Percentiles rank a stretch among this genome's conserved stretches.
phyloP scores from a whole-genome alignment of 2,797 vertebrate species.

The Pachyuromys duprasi region DNA sequence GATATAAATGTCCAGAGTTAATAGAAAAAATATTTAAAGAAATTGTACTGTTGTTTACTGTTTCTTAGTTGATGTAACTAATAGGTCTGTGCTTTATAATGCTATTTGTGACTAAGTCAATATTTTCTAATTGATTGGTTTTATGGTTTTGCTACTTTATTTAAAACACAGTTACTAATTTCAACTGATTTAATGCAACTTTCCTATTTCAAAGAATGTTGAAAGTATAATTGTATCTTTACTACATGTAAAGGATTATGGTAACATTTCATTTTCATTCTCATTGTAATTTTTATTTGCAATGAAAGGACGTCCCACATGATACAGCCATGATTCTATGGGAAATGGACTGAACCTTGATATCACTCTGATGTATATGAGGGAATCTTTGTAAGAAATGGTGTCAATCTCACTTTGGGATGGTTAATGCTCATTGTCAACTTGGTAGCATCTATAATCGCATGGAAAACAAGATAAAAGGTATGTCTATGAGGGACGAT shows the following conservation, averaged over 20 bases:
- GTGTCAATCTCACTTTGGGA: neutral
- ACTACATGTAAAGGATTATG: neutral
- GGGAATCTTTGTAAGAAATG: neutral
- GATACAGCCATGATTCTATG: neutral
- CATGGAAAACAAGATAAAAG: no score
- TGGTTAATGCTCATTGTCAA: neutral
- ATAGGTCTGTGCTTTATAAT: neutral
- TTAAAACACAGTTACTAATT: slow-evolving; percentile 28
- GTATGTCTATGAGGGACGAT: no score
- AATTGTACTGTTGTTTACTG: neutral
- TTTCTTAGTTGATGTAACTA: slow-evolving; percentile 36
- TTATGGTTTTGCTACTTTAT: slow-evolving; percentile 19
- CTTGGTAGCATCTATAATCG: neutral
- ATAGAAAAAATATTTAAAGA: neutral
- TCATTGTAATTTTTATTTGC: slow-evolving; percentile 49
- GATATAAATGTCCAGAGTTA: neutral
- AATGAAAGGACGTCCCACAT: neutral
- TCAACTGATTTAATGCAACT: neutral
- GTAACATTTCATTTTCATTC: slow-evolving; percentile 13
- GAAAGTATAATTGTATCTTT: slow-evolving; percentile 12
- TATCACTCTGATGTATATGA: neutral
- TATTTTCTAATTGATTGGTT: neutral
- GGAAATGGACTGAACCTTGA: neutral
- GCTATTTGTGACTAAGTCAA: neutral
- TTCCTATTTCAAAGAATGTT: neutral